Percentiles rank a stretch among this genome's conserved stretches.
phyloP scores from a whole-genome alignment of 2,113 vertebrate genomes.

The Eubucco bourcierii region DNA sequence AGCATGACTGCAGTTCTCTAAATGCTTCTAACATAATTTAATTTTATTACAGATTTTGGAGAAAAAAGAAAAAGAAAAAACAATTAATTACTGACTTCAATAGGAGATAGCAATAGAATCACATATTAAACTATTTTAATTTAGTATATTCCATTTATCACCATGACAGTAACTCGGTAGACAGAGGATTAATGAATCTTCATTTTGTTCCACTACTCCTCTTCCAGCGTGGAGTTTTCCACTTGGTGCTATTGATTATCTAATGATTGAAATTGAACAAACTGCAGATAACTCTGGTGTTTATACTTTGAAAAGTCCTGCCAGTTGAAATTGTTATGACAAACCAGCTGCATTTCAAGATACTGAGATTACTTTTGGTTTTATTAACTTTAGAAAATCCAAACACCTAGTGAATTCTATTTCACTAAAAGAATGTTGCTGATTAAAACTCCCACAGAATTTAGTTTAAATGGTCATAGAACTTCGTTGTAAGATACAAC shows the following conservation, averaged over 20 bases:
- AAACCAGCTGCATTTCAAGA: slow-evolving; percentile 42
- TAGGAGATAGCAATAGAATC: neutral
- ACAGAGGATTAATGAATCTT: slow-evolving; percentile 4
- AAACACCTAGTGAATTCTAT: slow-evolving; percentile 48
- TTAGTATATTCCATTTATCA: slow-evolving; percentile 29
- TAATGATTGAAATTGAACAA: slow-evolving; percentile 14
- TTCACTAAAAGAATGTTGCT: slow-evolving; percentile 52
- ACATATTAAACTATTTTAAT: slow-evolving; percentile 18
- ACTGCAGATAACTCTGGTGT: neutral
- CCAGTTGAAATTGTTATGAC: neutral
- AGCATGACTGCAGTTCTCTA: neutral
- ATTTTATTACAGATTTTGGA: neutral
- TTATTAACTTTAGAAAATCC: slow-evolving; percentile 59
- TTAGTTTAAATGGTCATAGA: slow-evolving; percentile 61
- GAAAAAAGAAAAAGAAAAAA: neutral
- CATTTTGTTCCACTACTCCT: slow-evolving; percentile 9
- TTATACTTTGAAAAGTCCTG: neutral
- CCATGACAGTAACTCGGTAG: neutral
- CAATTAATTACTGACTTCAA: neutral
- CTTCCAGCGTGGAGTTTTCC: slow-evolving; percentile 17
- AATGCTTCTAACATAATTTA: neutral
- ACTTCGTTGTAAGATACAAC: slow-evolving; percentile 63
- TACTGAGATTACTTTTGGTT: slow-evolving; percentile 45
- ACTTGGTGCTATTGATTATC: neutral
- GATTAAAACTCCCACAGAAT: slow-evolving; percentile 34